These are phyloP conservation scores for Drosophila arawakana DNA, from an alignment of 1,140 invertebrate genomes.

Conservation along the genomic window DNA sequence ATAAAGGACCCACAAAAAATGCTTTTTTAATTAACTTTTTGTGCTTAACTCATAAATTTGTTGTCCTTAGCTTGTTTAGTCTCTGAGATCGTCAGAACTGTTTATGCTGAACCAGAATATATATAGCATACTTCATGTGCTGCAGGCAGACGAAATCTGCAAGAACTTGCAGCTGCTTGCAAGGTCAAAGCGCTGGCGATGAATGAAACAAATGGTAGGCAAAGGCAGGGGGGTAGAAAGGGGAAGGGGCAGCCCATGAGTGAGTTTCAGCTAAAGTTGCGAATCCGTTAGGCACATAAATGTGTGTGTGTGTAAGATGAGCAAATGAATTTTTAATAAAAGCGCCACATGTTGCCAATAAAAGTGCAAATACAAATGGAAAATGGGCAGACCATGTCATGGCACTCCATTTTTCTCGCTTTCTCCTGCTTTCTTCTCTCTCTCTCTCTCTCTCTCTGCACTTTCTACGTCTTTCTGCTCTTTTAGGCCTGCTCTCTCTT, in stretches of 20 bases:
- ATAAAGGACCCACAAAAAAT: no score
- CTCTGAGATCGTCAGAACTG: no score
- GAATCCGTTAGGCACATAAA: background rate
- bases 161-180: constrained; percentile 66
- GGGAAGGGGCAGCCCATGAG: constrained; percentile 15
- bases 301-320: constrained; percentile 54
- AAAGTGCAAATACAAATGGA: constrained; percentile 76
- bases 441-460: background rate
- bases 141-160: no score
- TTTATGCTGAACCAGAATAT: no score
- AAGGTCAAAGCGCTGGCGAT: constrained; percentile 62
- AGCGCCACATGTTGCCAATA: constrained; percentile 81
- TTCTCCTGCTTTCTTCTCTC: background rate
- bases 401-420: constrained; percentile 16
- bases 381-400: constrained; percentile 44
- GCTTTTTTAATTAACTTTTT: no score
- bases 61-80: no score
- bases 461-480: background rate
- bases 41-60: no score
- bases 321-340: constrained; percentile 84
- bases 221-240: constrained; percentile 28
- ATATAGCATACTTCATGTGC: no score
- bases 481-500: background rate
- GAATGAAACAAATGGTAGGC: no score
- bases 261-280: constrained; percentile 5